Conservation (phyloP, 1,140 invertebrate species). For the Rhopalosiphum padi region DNA sequence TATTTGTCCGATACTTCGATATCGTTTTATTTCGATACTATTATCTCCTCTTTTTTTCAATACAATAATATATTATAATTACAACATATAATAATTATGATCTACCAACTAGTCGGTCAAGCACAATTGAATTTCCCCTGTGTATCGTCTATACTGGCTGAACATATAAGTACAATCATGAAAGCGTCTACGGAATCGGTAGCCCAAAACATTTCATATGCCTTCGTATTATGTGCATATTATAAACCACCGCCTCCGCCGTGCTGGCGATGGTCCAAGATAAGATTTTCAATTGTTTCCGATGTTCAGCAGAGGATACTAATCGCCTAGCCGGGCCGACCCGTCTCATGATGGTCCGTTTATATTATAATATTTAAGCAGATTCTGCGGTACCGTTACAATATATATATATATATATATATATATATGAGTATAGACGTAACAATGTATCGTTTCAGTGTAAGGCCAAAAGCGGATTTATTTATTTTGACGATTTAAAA, state of each 20-base stretch:
- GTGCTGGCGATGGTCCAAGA: background rate
- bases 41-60: background rate
- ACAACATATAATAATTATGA: background rate
- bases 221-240: background rate
- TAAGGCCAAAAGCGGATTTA: background rate
- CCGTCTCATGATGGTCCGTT: background rate
- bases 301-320: background rate
- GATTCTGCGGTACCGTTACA: background rate
- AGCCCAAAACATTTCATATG: background rate
- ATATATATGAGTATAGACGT: background rate
- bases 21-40: background rate
- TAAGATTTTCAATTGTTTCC: conserved; percentile 3
- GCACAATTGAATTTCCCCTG: background rate
- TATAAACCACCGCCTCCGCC: background rate
- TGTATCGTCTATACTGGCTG: background rate
- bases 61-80: background rate
- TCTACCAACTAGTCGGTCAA: background rate
- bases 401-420: background rate
- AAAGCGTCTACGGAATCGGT: background rate
- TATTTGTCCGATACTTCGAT: background rate
- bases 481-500: background rate
- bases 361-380: background rate
- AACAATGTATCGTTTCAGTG: background rate
- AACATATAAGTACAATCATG: background rate
- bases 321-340: background rate